Evolutionary conservation across 1,140 invertebrate genomes (phyloP).

Genomic region (Venturia canescens): DNA sequence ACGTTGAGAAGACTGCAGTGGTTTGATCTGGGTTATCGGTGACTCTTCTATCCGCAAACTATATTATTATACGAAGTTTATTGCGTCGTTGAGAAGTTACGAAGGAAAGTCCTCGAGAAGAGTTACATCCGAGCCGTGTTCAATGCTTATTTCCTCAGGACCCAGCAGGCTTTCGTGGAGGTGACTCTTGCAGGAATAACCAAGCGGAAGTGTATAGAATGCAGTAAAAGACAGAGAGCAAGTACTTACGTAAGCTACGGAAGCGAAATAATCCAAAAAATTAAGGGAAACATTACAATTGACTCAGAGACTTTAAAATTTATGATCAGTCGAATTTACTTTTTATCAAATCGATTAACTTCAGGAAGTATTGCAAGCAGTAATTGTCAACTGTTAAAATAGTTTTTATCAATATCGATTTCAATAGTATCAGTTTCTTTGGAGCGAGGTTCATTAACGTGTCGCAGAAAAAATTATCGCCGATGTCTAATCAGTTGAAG

Average conservation of each 20-base stretch:
- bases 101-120: slow-evolving; percentile 6
- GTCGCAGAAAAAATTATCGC: too few relatives aligned
- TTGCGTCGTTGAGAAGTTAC: slow-evolving; percentile 46
- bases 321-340: too few relatives aligned
- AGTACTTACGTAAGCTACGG: neutral
- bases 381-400: too few relatives aligned
- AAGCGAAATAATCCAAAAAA: neutral
- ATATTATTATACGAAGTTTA: slow-evolving; percentile 50
- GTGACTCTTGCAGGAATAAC: neutral
- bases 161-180: too few relatives aligned
- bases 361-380: too few relatives aligned
- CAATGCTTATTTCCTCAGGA: neutral
- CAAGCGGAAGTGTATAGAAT: neutral
- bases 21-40: slow-evolving; percentile 42
- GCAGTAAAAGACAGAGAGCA: neutral
- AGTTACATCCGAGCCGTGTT: slow-evolving; percentile 22
- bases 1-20: slow-evolving; percentile 31
- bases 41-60: slow-evolving; percentile 33
- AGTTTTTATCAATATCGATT: too few relatives aligned
- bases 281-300: too few relatives aligned
- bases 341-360: too few relatives aligned
- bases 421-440: too few relatives aligned
- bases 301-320: too few relatives aligned
- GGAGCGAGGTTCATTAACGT: too few relatives aligned
- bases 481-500: too few relatives aligned